These are phyloP conservation scores for Lophochroa leadbeateri DNA, from an alignment of 2,113 vertebrate genomes.

Conservation along the genomic window DNA sequence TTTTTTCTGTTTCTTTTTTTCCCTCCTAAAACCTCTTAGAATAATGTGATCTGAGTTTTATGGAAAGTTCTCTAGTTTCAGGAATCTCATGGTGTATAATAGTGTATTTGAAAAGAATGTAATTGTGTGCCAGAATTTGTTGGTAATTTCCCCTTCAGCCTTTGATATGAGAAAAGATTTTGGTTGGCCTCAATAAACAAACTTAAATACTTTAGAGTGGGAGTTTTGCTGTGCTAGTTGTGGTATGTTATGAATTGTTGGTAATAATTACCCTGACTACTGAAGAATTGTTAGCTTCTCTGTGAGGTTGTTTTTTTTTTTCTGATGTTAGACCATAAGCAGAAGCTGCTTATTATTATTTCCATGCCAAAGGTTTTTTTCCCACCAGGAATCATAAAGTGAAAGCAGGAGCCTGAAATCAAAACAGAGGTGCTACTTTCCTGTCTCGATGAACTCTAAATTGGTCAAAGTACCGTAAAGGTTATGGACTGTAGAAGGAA, in stretches of 20 bases:
- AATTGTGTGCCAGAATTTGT: not conserved
- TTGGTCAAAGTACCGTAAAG: not conserved
- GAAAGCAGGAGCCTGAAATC: not conserved
- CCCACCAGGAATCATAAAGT: not conserved
- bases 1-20: not conserved
- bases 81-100: not conserved
- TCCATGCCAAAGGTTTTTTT: not conserved
- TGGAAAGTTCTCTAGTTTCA: slow-evolving; percentile 17
- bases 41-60: slow-evolving; percentile 17
- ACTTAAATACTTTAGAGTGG: slow-evolving; percentile 26
- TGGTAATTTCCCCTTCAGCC: not conserved
- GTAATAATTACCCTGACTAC: slow-evolving; percentile 22
- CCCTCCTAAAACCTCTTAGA: not conserved
- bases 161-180: slow-evolving; percentile 26
- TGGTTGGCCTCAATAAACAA: slow-evolving; percentile 30
- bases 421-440: not conserved
- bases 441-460: not conserved
- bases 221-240: slow-evolving; percentile 35
- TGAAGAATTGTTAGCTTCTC: not conserved
- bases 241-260: slow-evolving; percentile 34
- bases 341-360: slow-evolving; percentile 28
- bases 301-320: not conserved
- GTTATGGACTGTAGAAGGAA: not conserved
- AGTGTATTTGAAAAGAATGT: not conserved
- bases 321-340: not conserved